phyloP scores from a whole-genome alignment of 2,797 vertebrate species.

The Ctenosaura bakeri region DNA sequence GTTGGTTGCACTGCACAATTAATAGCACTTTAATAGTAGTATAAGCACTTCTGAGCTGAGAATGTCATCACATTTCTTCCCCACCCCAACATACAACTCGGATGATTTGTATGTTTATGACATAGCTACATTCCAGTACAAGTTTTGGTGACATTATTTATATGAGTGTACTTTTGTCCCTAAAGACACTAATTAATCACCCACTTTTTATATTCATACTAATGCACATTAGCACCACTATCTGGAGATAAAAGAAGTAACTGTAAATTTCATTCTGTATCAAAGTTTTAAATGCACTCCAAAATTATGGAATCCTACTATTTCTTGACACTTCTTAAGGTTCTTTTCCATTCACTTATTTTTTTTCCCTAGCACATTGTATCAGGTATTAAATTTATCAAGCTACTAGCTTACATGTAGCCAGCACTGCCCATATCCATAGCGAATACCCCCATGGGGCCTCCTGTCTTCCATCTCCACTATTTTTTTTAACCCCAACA shows the following conservation, averaged over 20 bases:
- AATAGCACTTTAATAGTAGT: too few relatives aligned
- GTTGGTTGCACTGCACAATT: too few relatives aligned
- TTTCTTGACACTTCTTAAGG: neutral
- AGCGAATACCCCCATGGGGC: too few relatives aligned
- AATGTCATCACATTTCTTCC: too few relatives aligned
- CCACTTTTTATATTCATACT: neutral
- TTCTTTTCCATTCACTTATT: neutral
- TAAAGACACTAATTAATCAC: neutral
- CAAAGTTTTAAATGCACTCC: neutral
- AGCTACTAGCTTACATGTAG: neutral
- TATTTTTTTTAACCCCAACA: too few relatives aligned
- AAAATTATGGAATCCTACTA: neutral
- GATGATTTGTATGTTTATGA: too few relatives aligned
- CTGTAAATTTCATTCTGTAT: neutral
- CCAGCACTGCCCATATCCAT: too few relatives aligned
- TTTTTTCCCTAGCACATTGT: neutral
- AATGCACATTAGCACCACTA: too few relatives aligned
- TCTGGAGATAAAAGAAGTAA: constrained; percentile 9
- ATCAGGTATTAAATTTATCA: neutral
- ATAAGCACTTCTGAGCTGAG: too few relatives aligned
- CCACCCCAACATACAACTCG: too few relatives aligned
- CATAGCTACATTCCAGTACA: too few relatives aligned
- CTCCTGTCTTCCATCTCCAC: too few relatives aligned
- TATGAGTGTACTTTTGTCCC: neutral
- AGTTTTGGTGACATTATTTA: neutral